A percentile compares a stretch with the other conserved stretches of the same genome.
phyloP scores from a whole-genome alignment of 2,888 invertebrate species.

The Thecophora atra region DNA sequence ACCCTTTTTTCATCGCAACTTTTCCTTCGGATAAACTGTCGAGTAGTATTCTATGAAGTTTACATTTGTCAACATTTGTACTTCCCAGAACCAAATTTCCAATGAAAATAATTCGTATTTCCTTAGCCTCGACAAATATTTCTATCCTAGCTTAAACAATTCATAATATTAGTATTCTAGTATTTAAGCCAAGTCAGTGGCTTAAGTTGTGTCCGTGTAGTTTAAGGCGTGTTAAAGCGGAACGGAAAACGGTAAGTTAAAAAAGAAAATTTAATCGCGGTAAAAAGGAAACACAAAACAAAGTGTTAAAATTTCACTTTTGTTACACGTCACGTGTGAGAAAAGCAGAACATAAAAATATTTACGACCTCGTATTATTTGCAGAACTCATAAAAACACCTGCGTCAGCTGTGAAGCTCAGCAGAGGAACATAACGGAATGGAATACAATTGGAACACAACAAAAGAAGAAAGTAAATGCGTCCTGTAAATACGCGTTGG shows the following conservation, averaged over 20 bases:
- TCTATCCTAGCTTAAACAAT: too few species aligned
- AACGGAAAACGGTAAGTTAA: conserved; percentile 4
- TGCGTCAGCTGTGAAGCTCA: conserved; percentile 11
- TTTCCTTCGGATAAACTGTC: too few species aligned
- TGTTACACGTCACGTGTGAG: conserved; percentile 40
- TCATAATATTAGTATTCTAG: too few species aligned
- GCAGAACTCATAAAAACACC: conserved; percentile 34
- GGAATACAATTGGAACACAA: conserved; percentile 2
- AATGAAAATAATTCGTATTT: too few species aligned
- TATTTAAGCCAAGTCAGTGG: too few species aligned
- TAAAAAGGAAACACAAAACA: background rate
- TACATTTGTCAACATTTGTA: too few species aligned
- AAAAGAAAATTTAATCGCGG: background rate
- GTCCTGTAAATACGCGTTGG: background rate
- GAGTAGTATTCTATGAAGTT: too few species aligned
- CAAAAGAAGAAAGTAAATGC: background rate
- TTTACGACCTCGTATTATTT: conserved; percentile 54
- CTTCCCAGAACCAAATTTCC: too few species aligned
- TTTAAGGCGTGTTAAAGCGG: background rate
- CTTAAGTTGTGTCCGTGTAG: conserved; percentile 26
- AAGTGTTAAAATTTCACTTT: conserved; percentile 28
- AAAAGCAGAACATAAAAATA: conserved; percentile 53
- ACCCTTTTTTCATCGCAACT: too few species aligned
- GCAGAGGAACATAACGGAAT: background rate
- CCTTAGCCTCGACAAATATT: too few species aligned